Evolutionary conservation across 2,797 vertebrate species (phyloP), one percentile per base, ranked within the genome.

Genomic region (Erethizon dorsatum): DNA sequence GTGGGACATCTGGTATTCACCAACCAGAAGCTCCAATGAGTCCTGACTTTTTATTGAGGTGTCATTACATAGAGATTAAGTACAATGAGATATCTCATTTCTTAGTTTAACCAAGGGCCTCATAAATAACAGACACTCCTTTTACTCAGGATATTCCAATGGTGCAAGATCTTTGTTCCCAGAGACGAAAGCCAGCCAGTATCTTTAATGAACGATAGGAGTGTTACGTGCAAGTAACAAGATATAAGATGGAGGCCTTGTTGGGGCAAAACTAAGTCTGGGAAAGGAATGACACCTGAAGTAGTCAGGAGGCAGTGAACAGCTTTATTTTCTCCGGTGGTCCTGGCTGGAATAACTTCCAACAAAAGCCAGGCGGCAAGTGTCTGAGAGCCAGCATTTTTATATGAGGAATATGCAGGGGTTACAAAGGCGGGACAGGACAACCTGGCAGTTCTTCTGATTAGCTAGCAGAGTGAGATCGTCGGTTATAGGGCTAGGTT

Each of bases 101-200:
- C 50, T 82, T 77, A 83, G 57, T 61, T 87, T 45, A 88, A 69
- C 65, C 79, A 57, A 54, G 67, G 33, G 47, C 15, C 83, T 97
- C 13, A 17, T 47, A 84, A 77, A 20, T 47, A 84, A 80, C 57
- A 65, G n/a, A 71, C 3, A 65, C 1, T 87, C 45, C 6, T 63
- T 17, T 95, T 73, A 88, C 22, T 83, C 24, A n/a, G 79, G 59
- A 92, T 90, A n/a, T 75, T 80, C 59, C 17, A 54, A 88, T 37
- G 56, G 56, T 52, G 88, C 73, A 59, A 50, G 37, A 37, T 28
- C 33, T 31, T 28, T 50, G 15, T 88, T 33, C 20, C 52, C 33
- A 69, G 28, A 59, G n/a, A 75, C 56, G 37, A 82, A 91, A 50
- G 15, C 54, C 31, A 57, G 15, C 73, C n/a, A 71, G 0, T 18